Percentiles rank a stretch among this genome's conserved stretches.
These are phyloP conservation scores for Crotophaga sulcirostris DNA, from an alignment of 2,113 vertebrate species.

Conservation along the genomic window DNA sequence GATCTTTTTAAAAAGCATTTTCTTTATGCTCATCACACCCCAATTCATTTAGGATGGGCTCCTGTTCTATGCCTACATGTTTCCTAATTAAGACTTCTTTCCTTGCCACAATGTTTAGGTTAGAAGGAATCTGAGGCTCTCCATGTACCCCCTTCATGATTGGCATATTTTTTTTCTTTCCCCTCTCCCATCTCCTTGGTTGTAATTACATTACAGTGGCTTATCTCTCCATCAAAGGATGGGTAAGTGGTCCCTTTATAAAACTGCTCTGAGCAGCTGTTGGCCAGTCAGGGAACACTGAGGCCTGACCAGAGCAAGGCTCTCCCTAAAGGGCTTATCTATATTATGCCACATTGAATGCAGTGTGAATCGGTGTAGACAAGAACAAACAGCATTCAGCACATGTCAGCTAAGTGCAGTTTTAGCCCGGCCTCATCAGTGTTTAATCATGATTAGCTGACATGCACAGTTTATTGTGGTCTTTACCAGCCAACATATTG, in stretches of 20 bases:
- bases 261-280: conserved; percentile 36
- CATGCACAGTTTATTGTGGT: conserved; percentile 43
- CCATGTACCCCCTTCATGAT: conserved; percentile 16
- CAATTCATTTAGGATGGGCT: conserved; percentile 74
- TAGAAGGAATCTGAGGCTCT: conserved; percentile 65
- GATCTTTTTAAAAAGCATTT: conserved; percentile 74
- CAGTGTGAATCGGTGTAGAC: conserved; percentile 36
- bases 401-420: conserved; percentile 56
- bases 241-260: conserved; percentile 58
- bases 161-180: conserved; percentile 65
- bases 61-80: conserved; percentile 62
- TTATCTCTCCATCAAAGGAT: conserved; percentile 70
- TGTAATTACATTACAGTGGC: conserved; percentile 62
- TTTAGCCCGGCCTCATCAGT: conserved; percentile 45
- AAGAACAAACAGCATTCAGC: conserved; percentile 65
- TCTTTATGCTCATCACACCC: conserved; percentile 74
- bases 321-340: conserved; percentile 53
- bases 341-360: conserved; percentile 29
- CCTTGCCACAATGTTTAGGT: conserved; percentile 70
- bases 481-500: conserved; percentile 36
- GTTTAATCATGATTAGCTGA: conserved; percentile 59
- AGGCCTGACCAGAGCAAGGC: conserved; percentile 33
- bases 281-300: conserved; percentile 50
- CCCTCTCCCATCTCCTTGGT: conserved; percentile 52
- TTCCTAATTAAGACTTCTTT: conserved; percentile 75